These are phyloP conservation scores for Erebia epiphron DNA, from an alignment of 2,888 invertebrate genomes.

Conservation along the genomic window DNA sequence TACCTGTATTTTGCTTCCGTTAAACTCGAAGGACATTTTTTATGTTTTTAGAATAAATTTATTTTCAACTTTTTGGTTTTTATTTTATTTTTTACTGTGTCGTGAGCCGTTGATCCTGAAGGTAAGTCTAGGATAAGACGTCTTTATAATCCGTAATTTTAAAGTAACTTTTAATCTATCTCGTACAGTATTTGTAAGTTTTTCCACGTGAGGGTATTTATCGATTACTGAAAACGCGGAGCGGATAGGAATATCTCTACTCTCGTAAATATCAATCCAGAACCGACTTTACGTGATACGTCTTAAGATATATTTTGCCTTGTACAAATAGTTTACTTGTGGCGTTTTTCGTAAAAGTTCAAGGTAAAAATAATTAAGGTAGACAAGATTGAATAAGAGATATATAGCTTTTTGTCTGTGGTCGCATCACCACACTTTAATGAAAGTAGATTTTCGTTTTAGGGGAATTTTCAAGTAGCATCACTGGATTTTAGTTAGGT, in stretches of 20 bases:
- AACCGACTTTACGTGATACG: constrained; percentile 41
- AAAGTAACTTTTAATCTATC: constrained; percentile 18
- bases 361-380: constrained; percentile 52
- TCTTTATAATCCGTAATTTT: constrained; percentile 27
- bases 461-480: constrained; percentile 20
- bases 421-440: constrained; percentile 15
- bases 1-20: constrained; percentile 33
- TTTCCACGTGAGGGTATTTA: constrained; percentile 43
- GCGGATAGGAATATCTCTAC: constrained; percentile 57
- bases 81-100: constrained; percentile 53
- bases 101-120: constrained; percentile 49
- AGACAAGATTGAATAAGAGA: constrained; percentile 49
- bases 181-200: constrained; percentile 9
- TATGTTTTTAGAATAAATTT: constrained; percentile 42
- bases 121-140: constrained; percentile 56
- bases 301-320: constrained; percentile 44
- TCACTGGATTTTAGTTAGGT: background rate
- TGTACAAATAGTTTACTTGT: constrained; percentile 17
- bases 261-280: constrained; percentile 39
- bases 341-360: constrained; percentile 9
- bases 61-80: constrained; percentile 43
- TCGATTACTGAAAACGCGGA: constrained; percentile 59
- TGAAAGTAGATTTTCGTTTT: constrained; percentile 9
- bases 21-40: constrained; percentile 43
- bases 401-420: constrained; percentile 30